Base-by-base conservation (phyloP, 2,888 invertebrate genomes). In the Synanthedon myopaeformis region DNA sequence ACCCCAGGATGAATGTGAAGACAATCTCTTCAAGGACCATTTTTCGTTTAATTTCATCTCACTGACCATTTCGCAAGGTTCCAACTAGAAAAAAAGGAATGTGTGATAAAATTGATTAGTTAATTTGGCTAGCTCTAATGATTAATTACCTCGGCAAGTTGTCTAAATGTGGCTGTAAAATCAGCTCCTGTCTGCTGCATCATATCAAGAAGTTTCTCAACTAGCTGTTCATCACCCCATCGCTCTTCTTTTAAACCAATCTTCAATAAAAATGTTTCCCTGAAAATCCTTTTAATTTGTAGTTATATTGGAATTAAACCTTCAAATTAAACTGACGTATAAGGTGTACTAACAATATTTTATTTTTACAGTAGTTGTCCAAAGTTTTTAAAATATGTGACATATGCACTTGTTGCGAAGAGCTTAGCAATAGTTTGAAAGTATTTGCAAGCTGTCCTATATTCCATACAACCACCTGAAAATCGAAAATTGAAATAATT, bases 101-200 rank as follows among this genome's bases (percentile, higher is more conserved):
- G 14, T 45, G 13, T 11, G 8, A 13, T 45, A 13, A 6, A 45
- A 45, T 45, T 6, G 6, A n/a, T 8, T 45, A 3, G 6, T 8
- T 8, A 35, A 35, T 35, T 35, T 6, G 10, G 1, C 35, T 35
- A 35, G 35, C 10, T 10, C 35, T 8, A 10, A 10, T 35, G 35
- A 35, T 45, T 45, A 52, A 52, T 51, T 57, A 89, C 86, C 69
- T 90, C 89, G 53, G 88, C 86, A 13, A 91, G 75, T 61, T 91
- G 89, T 55, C 90, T 72, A 61, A 91, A 91, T 0, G 89, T 88
- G 60, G 85, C 80, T 0, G 91, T 92, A 61, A 91, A 92, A 68
- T 92, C 92, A 8, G 91, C 90, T 17, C 90, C 90, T 0, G 90
- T 90, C 54, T 89, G 88, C 62, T 90, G 88, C 91, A 92, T 90